Evolutionary conservation across 2,113 vertebrate genomes (phyloP), one percentile per base, ranked within the genome.

Genomic region (Sminthopsis crassicaudata): DNA sequence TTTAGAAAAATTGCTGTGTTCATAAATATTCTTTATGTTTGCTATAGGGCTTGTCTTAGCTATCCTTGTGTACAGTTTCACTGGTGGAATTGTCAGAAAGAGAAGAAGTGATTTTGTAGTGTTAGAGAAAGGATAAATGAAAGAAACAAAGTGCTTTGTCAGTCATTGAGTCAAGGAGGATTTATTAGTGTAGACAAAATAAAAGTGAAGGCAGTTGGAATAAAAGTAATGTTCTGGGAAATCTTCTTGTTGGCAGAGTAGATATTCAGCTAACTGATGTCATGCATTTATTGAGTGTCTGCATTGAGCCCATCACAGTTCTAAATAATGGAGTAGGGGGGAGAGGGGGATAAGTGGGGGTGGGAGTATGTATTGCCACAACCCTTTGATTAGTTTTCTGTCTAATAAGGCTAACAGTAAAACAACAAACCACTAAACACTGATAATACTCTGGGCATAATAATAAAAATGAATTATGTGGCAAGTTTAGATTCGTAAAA

Each of bases 21-120:
- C 55, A 96, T 91, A 96, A 96, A 84, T 95, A 94, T 96, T 48
- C 93, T 96, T 98, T 97, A 90, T 94, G 96, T 52, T 84, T n/a
- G 89, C 97, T 95, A 24, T 88, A 96, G 97, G 96, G 95, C 93
- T 98, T 98, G 50, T 94, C 95, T 53, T 96, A 97, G 97, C 96
- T 97, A 98, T 97, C 94, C 0, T 36, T 91, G 57, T 97, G 97
- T 97, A 97, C 97, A 96, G 91, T 91, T 97, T 98, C 52, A 53
- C 30, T 88, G n/a, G 30, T 91, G 51, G 30, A n/a, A 30, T 36
- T 36, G 52, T 23, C 50, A n/a, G 90, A 91, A 53, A 53, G 50
- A 90, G 89, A 24, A 3, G 50, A 90, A 22, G 90, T 90, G 90
- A 52, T 52, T 36, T 90, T 90, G 14, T n/a, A 94, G 4, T 84